Percentiles rank a stretch among this genome's conserved stretches.
phyloP scores from a whole-genome alignment of 2,797 vertebrate species.

The Hydrophis major region DNA sequence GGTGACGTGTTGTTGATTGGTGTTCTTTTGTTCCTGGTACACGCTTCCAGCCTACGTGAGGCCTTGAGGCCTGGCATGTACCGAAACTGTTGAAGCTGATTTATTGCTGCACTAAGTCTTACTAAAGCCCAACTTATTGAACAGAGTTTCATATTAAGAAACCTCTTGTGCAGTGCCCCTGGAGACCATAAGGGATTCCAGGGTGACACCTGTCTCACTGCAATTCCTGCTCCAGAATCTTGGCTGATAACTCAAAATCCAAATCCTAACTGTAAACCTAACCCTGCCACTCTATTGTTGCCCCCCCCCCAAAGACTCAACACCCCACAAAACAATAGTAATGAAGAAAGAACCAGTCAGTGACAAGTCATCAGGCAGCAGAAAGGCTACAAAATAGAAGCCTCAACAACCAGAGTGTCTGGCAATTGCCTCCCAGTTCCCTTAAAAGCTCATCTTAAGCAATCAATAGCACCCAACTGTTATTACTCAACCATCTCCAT shows the following conservation, averaged over 20 bases:
- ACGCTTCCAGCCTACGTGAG: too few relatives aligned
- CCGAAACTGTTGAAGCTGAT: too few relatives aligned
- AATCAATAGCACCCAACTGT: too few relatives aligned
- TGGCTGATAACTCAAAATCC: background rate
- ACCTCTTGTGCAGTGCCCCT: background rate
- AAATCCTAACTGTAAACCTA: too few relatives aligned
- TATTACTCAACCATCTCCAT: too few relatives aligned
- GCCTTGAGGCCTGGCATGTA: too few relatives aligned
- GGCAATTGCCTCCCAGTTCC: background rate
- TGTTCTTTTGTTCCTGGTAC: too few relatives aligned
- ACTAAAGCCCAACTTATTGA: background rate
- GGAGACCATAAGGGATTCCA: background rate
- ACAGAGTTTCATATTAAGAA: background rate
- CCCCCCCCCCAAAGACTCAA: background rate
- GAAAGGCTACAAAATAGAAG: background rate
- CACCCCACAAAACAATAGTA: background rate
- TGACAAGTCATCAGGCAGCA: background rate
- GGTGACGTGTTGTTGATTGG: too few relatives aligned
- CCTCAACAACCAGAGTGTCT: background rate
- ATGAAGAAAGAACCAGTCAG: background rate
- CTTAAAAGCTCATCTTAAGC: background rate
- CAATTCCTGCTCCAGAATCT: background rate
- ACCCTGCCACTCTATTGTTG: background rate
- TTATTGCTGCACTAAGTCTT: background rate
- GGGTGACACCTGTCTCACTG: background rate